Evolutionary conservation across 2,797 vertebrate genomes (phyloP).

Genomic region (Toxotes lorentzi): DNA sequence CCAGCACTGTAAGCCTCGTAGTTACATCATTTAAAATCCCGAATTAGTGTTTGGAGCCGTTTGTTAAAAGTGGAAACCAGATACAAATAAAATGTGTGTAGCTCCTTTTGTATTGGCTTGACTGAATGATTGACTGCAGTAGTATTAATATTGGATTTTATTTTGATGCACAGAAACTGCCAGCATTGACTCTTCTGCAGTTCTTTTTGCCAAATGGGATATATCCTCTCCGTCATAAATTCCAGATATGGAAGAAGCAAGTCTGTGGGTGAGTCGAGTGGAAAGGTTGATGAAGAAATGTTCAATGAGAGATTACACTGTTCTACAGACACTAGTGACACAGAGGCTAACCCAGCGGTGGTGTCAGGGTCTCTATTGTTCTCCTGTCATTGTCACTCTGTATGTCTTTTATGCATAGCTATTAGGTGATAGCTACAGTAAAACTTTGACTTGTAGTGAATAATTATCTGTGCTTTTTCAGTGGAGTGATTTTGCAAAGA

Average conservation of each 20-base stretch:
- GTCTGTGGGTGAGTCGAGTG: not conserved
- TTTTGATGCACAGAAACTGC: not conserved
- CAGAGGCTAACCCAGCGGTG: not conserved
- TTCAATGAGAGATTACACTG: not conserved
- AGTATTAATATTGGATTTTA: not conserved
- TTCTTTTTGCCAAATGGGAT: not conserved
- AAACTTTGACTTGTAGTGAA: constrained; percentile 51
- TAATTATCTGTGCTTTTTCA: constrained; percentile 51
- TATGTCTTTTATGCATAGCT: constrained; percentile 34
- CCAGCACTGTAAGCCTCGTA: not conserved
- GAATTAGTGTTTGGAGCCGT: not conserved
- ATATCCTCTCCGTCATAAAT: too few relatives aligned
- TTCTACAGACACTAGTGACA: not conserved
- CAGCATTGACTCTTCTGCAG: not conserved
- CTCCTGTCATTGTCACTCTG: constrained; percentile 22
- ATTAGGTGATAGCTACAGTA: constrained; percentile 22
- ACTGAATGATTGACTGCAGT: not conserved
- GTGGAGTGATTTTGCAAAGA: constrained; percentile 63
- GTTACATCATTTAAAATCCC: not conserved
- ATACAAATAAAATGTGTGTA: not conserved
- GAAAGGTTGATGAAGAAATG: not conserved
- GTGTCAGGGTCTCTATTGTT: constrained; percentile 7
- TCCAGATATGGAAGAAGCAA: not conserved
- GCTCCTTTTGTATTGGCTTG: too few relatives aligned
- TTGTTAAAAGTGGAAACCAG: not conserved